Conservation (phyloP, 2,888 invertebrate genomes). For the Apodemia duryi region DNA sequence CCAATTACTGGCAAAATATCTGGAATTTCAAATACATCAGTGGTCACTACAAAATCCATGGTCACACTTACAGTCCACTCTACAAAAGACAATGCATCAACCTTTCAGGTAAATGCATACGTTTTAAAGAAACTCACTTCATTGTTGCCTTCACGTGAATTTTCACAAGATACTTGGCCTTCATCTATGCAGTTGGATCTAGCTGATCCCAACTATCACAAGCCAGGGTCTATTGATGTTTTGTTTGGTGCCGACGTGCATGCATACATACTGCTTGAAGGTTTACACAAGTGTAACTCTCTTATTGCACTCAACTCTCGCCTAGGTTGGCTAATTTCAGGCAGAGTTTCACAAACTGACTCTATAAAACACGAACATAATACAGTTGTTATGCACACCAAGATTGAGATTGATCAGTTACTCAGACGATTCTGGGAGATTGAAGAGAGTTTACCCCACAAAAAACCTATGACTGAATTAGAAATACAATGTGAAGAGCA, state of each 20-base stretch:
- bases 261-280: slow-evolving; percentile 28
- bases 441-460: slow-evolving; percentile 16
- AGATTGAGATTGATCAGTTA: slow-evolving; percentile 28
- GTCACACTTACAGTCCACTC: slow-evolving; percentile 23
- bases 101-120: slow-evolving; percentile 24
- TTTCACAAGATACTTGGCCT: slow-evolving; percentile 22
- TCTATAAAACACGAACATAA: slow-evolving; percentile 19
- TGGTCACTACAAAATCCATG: slow-evolving; percentile 29
- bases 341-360: slow-evolving; percentile 22
- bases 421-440: slow-evolving; percentile 32
- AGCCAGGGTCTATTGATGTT: slow-evolving; percentile 31
- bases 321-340: slow-evolving; percentile 26
- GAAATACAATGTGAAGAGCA: slow-evolving; percentile 31
- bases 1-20: slow-evolving; percentile 28
- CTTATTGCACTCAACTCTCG: slow-evolving; percentile 28
- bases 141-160: slow-evolving; percentile 20
- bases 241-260: slow-evolving; percentile 31
- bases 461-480: slow-evolving; percentile 24
- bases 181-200: slow-evolving; percentile 23
- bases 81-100: slow-evolving; percentile 15
- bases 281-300: slow-evolving; percentile 26
- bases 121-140: slow-evolving; percentile 28
- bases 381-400: slow-evolving; percentile 25
- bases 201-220: slow-evolving; percentile 28
- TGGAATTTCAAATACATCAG: slow-evolving; percentile 29